phyloP scores from a whole-genome alignment of 2,113 vertebrate genomes.

The Junco hyemalis region DNA sequence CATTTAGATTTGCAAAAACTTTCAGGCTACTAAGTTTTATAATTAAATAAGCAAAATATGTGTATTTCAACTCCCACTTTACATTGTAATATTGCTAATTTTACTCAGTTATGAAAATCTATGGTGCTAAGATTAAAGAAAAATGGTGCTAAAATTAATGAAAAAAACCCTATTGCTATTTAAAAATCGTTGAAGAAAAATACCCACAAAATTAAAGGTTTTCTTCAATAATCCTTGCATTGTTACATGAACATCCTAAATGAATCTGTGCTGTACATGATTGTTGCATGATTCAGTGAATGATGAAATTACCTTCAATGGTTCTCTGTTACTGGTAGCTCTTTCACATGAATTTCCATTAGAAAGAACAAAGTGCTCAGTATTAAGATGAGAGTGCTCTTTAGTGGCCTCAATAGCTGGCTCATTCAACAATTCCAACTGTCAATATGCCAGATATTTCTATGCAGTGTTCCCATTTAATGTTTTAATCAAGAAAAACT shows the following conservation, averaged over 20 bases:
- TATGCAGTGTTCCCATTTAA: conserved; percentile 42
- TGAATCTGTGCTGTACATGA: not conserved
- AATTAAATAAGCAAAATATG: not conserved
- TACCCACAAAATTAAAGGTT: not conserved
- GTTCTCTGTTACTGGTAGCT: not conserved
- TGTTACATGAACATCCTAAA: not conserved
- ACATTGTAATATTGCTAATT: not conserved
- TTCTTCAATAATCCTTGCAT: not conserved
- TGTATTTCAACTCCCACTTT: not conserved
- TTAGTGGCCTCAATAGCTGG: conserved; percentile 28
- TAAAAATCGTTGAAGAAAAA: not conserved
- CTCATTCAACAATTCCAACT: conserved; percentile 46
- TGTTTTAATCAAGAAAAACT: conserved; percentile 63
- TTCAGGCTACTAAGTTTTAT: not conserved
- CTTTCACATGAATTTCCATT: not conserved
- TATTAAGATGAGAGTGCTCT: conserved; percentile 33
- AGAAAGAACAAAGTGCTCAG: conserved; percentile 31
- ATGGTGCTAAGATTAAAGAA: not conserved
- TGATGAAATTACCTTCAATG: not conserved
- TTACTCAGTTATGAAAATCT: not conserved
- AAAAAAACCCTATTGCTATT: not conserved
- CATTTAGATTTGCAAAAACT: not conserved
- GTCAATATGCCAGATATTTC: conserved; percentile 58
- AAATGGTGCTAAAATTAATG: not conserved
- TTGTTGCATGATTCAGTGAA: not conserved